These are phyloP conservation scores for Cataglyphis altisquamis DNA, from an alignment of 2,888 invertebrate species.

Conservation along the genomic window DNA sequence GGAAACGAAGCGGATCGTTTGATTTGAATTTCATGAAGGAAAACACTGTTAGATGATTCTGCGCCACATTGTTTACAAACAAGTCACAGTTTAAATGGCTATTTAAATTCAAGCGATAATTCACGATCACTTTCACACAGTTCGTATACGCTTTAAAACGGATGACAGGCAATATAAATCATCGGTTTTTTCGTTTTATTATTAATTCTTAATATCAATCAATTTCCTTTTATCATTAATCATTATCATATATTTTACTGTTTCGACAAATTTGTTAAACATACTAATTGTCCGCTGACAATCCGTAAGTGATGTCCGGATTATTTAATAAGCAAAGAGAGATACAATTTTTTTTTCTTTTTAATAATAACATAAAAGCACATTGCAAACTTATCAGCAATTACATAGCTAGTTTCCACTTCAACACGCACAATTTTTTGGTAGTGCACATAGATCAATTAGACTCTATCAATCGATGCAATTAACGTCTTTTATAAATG, in stretches of 20 bases:
- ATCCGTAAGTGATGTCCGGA: background rate
- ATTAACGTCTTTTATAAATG: constrained; percentile 52
- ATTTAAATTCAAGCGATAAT: constrained; percentile 45
- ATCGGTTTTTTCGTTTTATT: background rate
- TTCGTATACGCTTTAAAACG: background rate
- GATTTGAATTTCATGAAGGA: constrained; percentile 62
- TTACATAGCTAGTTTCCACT: background rate
- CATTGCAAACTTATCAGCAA: background rate
- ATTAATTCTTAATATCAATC: too few species aligned
- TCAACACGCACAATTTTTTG: background rate
- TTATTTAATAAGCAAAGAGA: background rate
- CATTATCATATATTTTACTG: background rate
- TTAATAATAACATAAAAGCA: background rate
- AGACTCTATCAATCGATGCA: background rate
- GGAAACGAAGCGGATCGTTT: constrained; percentile 67
- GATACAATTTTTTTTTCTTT: background rate
- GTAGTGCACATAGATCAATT: background rate
- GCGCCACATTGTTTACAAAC: constrained; percentile 63
- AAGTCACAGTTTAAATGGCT: constrained; percentile 23
- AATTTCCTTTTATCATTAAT: too few species aligned
- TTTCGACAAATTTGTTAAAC: background rate
- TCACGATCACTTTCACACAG: constrained; percentile 59
- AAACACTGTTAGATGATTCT: constrained; percentile 43
- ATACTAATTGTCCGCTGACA: background rate
- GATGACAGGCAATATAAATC: background rate